Evolutionary conservation across 2,113 vertebrate species (phyloP).

Genomic region (Phaetusa simplex): DNA sequence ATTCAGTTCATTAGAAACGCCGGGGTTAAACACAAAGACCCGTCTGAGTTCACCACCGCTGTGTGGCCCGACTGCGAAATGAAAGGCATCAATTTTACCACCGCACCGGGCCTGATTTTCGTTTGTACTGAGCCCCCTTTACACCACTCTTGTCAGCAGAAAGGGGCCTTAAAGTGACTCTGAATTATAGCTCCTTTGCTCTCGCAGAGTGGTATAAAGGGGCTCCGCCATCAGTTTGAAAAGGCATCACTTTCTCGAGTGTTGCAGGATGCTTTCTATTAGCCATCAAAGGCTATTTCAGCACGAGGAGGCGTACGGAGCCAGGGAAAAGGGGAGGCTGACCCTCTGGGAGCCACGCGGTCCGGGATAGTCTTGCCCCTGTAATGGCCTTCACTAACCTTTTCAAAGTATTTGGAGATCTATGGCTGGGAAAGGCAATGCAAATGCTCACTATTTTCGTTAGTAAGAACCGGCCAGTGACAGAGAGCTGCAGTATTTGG

Average conservation of each 20-base stretch:
- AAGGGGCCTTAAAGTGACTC: not conserved
- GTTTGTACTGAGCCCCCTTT: not conserved
- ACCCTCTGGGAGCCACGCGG: not conserved
- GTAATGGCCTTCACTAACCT: not conserved
- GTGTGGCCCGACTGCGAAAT: not conserved
- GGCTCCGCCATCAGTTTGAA: not conserved
- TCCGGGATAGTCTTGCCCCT: not conserved
- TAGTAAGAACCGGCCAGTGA: not conserved
- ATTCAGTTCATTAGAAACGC: conserved; percentile 19
- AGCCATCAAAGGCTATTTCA: not conserved
- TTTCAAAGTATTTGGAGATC: not conserved
- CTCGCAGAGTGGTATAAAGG: not conserved
- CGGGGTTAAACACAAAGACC: conserved; percentile 37
- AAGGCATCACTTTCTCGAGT: not conserved
- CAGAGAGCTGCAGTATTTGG: not conserved
- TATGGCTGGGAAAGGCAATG: not conserved
- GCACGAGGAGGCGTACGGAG: fast-evolving
- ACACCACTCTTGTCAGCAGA: not conserved
- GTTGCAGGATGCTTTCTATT: not conserved
- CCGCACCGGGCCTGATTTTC: not conserved
- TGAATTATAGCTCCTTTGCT: not conserved
- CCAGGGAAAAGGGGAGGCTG: not conserved
- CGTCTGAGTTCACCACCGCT: not conserved
- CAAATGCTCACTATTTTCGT: not conserved
- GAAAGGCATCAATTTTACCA: conserved; percentile 31